A percentile compares a stretch with the other conserved stretches of the same genome.
These are phyloP conservation scores for Rhadina sibilatrix DNA, from an alignment of 2,113 vertebrate genomes.

Conservation along the genomic window DNA sequence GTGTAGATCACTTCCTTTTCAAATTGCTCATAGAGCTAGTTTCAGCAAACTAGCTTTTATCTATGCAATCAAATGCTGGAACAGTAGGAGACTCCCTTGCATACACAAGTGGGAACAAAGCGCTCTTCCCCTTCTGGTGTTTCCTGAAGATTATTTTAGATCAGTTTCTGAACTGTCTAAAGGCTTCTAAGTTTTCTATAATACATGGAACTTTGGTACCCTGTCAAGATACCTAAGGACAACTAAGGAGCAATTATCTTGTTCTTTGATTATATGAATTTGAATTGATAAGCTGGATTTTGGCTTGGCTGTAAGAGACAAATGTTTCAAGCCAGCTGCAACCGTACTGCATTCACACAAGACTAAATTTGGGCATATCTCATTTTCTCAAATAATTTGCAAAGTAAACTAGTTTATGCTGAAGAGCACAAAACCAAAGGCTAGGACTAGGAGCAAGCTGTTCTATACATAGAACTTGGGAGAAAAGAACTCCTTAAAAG, in stretches of 20 bases:
- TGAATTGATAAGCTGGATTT: not conserved
- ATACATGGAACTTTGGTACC: not conserved
- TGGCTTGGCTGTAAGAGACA: not conserved
- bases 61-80: not conserved
- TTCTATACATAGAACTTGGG: not conserved
- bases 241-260: not conserved
- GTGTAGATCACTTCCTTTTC: not conserved
- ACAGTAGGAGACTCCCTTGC: not conserved
- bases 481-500: not conserved
- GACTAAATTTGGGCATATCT: not conserved
- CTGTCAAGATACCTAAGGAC: not conserved
- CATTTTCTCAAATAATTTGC: not conserved
- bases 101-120: not conserved
- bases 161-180: not conserved
- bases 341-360: not conserved
- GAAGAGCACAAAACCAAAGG: not conserved
- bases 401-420: not conserved
- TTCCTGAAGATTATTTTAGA: not conserved
- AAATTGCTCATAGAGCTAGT: not conserved
- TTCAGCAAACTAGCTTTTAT: not conserved
- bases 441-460: not conserved
- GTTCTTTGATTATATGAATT: not conserved
- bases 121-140: fast-evolving
- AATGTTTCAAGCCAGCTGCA: not conserved
- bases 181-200: not conserved